Percentiles rank a stretch among this genome's conserved stretches.
Conservation (phyloP, 92 coral and sea anemone genomes). For the Bergia sp. region DNA sequence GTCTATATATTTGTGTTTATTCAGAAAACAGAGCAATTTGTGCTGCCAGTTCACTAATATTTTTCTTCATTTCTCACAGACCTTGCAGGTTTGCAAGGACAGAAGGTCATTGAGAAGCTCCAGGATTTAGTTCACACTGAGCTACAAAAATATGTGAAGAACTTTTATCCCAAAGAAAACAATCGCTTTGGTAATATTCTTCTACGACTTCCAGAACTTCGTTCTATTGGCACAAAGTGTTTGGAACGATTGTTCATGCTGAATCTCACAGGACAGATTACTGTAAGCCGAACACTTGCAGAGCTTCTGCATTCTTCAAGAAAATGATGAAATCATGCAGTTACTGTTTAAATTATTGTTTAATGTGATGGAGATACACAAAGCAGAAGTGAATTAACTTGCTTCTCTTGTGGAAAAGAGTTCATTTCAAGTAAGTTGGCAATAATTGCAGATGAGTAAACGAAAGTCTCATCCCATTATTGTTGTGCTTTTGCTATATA, state of each 20-base stretch:
- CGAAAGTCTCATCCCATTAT: neutral
- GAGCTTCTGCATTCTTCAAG: slow-evolving; percentile 79
- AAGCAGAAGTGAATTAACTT: neutral
- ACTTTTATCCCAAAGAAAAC: slow-evolving; percentile 71
- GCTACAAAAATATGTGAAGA: slow-evolving; percentile 78
- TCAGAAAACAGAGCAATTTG: neutral
- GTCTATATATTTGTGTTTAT: too few relatives aligned
- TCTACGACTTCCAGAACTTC: slow-evolving; percentile 88
- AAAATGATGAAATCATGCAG: slow-evolving; percentile 46
- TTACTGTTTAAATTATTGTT: neutral
- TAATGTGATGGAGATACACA: neutral
- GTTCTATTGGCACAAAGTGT: slow-evolving; percentile 96
- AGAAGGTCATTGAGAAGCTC: slow-evolving; percentile 73
- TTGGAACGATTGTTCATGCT: slow-evolving; percentile 91
- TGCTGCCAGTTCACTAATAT: neutral
- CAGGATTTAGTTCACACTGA: slow-evolving; percentile 95
- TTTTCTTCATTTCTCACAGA: slow-evolving; percentile 55
- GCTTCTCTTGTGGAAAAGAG: neutral
- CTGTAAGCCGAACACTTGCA: slow-evolving; percentile 62
- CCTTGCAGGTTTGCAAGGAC: slow-evolving; percentile 77
- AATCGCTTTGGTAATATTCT: slow-evolving; percentile 96
- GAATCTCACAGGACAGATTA: slow-evolving; percentile 82
- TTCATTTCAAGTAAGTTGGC: neutral
- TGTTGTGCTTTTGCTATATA: neutral
- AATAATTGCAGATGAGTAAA: too few relatives aligned